These are phyloP conservation scores for Pipra filicauda DNA, from an alignment of 2,113 vertebrate genomes.

Conservation along the genomic window DNA sequence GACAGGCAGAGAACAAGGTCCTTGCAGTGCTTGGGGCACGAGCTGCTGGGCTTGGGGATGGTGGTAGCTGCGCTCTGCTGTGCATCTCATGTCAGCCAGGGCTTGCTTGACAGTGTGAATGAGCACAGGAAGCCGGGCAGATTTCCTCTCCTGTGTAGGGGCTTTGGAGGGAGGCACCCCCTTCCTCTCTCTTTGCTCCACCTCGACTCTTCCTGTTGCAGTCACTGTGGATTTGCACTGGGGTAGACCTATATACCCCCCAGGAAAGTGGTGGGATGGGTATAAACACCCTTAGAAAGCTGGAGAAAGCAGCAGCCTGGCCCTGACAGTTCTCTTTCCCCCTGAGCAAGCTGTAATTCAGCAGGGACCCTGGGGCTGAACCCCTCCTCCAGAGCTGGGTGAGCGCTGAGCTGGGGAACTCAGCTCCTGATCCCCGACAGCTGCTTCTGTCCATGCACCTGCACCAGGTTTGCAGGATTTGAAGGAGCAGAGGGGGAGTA, in stretches of 20 bases:
- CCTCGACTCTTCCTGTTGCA: neutral
- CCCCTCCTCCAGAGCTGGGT: neutral
- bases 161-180: neutral
- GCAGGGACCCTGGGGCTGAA: neutral
- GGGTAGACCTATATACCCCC: neutral
- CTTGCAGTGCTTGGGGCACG: neutral
- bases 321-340: neutral
- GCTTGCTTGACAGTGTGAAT: neutral
- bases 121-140: fast-evolving
- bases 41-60: neutral
- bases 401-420: neutral
- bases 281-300: neutral
- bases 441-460: neutral
- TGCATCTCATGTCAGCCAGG: neutral
- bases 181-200: neutral
- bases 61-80: neutral
- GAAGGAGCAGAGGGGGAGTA: neutral
- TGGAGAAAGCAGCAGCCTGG: neutral
- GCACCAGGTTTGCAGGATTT: neutral
- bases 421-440: neutral
- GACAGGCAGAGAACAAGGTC: neutral
- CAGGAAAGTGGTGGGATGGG: neutral
- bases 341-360: neutral
- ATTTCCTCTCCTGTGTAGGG: neutral
- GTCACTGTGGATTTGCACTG: neutral